These are phyloP conservation scores for Pelecanus crispus DNA, from an alignment of 2,113 vertebrate genomes.

Conservation along the genomic window DNA sequence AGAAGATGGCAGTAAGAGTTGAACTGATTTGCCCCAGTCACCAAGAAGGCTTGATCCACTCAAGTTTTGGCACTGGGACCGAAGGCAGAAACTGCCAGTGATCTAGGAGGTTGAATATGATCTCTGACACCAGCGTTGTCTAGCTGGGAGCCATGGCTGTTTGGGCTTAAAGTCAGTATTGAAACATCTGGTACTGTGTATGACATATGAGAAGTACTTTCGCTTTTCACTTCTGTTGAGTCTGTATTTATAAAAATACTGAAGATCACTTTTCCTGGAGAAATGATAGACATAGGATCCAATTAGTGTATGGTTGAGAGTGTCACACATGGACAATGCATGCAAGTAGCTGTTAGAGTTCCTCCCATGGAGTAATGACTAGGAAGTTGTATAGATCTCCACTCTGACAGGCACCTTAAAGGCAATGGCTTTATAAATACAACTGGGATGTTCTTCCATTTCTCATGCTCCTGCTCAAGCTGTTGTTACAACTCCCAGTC, in stretches of 20 bases:
- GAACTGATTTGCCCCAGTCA: background rate
- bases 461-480: background rate
- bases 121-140: fast-evolving
- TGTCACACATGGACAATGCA: background rate
- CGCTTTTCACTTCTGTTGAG: background rate
- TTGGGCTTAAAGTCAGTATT: background rate
- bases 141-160: background rate
- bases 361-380: background rate
- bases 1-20: background rate
- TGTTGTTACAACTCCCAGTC: background rate
- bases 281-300: background rate
- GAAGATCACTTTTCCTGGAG: background rate
- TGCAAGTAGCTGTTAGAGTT: background rate
- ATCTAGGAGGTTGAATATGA: background rate
- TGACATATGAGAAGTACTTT: background rate
- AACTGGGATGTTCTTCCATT: background rate
- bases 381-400: background rate
- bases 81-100: background rate
- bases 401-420: background rate
- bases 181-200: background rate
- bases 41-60: background rate
- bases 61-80: background rate
- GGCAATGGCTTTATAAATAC: background rate
- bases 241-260: background rate
- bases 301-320: background rate